A percentile compares a stretch with the other conserved stretches of the same genome.
Evolutionary conservation across 2,113 vertebrate genomes (phyloP).

Genomic region (Tragulus kanchil): DNA sequence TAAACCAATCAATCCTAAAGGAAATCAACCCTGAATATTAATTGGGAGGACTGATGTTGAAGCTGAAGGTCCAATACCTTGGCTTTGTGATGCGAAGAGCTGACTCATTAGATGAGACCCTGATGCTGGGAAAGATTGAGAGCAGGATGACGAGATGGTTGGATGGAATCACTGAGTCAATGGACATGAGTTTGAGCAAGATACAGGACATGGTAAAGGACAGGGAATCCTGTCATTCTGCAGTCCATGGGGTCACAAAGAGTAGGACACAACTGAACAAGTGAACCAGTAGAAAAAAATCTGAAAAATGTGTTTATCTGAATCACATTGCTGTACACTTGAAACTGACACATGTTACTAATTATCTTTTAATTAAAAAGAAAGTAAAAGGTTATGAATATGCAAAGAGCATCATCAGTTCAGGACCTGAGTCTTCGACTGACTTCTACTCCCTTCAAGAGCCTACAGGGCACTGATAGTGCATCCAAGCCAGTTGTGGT

Average conservation of each 20-base stretch:
- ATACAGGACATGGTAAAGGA: fast-evolving
- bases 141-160: background rate
- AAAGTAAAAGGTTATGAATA: background rate
- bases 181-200: background rate
- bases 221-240: background rate
- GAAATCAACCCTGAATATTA: background rate
- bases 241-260: background rate
- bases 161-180: background rate
- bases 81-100: background rate
- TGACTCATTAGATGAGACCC: background rate
- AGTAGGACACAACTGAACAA: background rate
- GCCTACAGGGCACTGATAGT: fast-evolving
- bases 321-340: background rate
- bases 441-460: too few species aligned
- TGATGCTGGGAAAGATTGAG: background rate
- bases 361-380: background rate
- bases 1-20: background rate
- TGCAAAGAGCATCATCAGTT: background rate
- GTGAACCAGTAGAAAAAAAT: background rate
- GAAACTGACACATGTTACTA: background rate
- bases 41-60: background rate
- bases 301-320: background rate
- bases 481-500: background rate
- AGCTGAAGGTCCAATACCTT: background rate
- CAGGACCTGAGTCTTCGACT: background rate